Percentiles rank a stretch among this genome's conserved stretches.
phyloP scores from a whole-genome alignment of 2,888 invertebrate genomes.

The Sinodicranocentrus sp. region DNA sequence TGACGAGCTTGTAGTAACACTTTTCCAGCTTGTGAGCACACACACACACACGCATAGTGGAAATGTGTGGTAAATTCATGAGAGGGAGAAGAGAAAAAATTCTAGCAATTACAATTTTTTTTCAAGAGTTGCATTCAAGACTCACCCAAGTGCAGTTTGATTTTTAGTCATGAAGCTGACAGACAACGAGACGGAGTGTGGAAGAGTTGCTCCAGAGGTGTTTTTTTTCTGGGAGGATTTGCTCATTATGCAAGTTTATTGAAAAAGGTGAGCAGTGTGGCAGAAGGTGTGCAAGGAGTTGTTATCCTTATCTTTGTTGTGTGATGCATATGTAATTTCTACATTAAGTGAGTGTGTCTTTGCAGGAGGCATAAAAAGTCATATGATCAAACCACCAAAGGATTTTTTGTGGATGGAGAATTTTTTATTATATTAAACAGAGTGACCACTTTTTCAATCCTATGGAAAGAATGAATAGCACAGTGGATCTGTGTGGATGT shows the following conservation, averaged over 20 bases:
- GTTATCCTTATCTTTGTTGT: conserved; percentile 52
- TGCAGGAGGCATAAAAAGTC: conserved; percentile 54
- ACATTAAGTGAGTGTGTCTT: conserved; percentile 31
- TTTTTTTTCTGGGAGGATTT: too few species aligned
- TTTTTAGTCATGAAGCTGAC: conserved; percentile 23
- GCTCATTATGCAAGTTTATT: background rate
- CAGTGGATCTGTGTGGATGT: conserved; percentile 15
- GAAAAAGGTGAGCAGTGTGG: conserved; percentile 11
- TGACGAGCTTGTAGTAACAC: conserved; percentile 7
- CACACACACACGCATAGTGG: conserved; percentile 1
- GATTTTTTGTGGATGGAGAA: background rate
- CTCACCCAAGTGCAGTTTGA: conserved; percentile 1
- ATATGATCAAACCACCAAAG: conserved; percentile 15
- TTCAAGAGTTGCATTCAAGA: background rate
- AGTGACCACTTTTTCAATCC: background rate
- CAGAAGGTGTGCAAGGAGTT: conserved; percentile 65
- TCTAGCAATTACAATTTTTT: too few species aligned
- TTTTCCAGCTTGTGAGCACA: background rate
- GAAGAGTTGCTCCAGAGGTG: conserved; percentile 4
- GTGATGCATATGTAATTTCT: background rate
- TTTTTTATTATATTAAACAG: background rate
- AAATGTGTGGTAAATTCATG: background rate
- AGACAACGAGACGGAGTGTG: background rate
- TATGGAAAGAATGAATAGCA: background rate
- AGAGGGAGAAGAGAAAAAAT: background rate